Evolutionary conservation across 2,113 vertebrate genomes (phyloP).

Genomic region (Glaucidium brasilianum): DNA sequence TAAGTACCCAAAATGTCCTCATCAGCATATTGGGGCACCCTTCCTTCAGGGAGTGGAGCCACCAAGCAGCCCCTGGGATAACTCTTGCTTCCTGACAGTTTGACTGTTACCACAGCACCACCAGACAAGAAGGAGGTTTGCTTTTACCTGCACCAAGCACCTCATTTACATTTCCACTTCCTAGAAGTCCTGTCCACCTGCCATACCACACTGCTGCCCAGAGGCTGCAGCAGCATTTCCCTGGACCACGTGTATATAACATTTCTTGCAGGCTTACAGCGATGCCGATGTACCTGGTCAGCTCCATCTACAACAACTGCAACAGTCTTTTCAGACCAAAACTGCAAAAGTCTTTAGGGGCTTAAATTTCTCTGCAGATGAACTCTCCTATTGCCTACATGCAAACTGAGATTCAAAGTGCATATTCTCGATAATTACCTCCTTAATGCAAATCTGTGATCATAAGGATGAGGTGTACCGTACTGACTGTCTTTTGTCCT

Average conservation of each 20-base stretch:
- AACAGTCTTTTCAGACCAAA: neutral
- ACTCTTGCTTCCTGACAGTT: neutral
- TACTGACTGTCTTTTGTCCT: neutral
- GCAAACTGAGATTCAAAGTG: neutral
- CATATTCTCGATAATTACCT: neutral
- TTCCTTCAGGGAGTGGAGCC: neutral
- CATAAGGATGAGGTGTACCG: neutral
- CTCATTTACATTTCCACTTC: neutral
- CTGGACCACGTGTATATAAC: neutral
- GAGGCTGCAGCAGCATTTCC: neutral
- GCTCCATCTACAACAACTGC: neutral
- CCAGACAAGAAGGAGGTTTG: neutral
- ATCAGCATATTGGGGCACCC: neutral
- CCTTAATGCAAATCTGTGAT: neutral
- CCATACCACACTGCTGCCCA: neutral
- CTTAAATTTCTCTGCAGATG: neutral
- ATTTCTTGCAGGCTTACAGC: neutral
- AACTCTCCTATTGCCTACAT: neutral
- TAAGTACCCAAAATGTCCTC: neutral
- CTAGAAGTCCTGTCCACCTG: neutral
- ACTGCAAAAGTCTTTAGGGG: neutral
- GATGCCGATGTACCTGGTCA: accelerated
- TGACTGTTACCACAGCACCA: neutral
- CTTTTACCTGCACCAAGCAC: neutral
- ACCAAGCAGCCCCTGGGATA: neutral